These are phyloP conservation scores for Chrysomela aeneicollis DNA, from an alignment of 2,888 invertebrate species.

Conservation along the genomic window DNA sequence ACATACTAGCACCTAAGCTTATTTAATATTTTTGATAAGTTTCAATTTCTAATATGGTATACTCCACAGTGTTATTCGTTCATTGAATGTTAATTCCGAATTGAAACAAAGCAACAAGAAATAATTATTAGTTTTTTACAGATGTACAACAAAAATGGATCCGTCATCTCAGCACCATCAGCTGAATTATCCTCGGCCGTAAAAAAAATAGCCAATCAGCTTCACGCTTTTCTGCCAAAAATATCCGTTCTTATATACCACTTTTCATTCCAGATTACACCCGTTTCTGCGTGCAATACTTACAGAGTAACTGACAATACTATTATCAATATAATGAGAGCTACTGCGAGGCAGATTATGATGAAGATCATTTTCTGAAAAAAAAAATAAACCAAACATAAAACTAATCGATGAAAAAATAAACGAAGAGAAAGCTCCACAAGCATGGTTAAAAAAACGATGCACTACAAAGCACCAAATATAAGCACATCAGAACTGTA, in stretches of 20 bases:
- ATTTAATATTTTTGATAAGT: slow-evolving; percentile 24
- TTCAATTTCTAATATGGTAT: slow-evolving; percentile 16
- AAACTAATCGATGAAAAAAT: slow-evolving; percentile 59
- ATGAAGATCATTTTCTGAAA: slow-evolving; percentile 91
- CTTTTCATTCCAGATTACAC: slow-evolving; percentile 24
- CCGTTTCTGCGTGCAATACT: slow-evolving; percentile 14
- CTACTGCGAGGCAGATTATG: slow-evolving; percentile 82
- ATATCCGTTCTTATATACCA: not conserved
- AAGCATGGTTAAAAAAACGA: not conserved
- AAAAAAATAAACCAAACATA: slow-evolving; percentile 67
- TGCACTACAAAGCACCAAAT: no score
- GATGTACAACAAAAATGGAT: not conserved
- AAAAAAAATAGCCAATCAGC: not conserved
- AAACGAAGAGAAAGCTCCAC: slow-evolving; percentile 18
- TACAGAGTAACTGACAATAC: slow-evolving; percentile 64
- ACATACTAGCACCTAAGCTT: slow-evolving; percentile 29
- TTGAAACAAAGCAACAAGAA: not conserved
- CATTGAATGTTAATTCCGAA: slow-evolving; percentile 25
- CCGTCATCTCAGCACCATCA: not conserved
- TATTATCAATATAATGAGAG: slow-evolving; percentile 79
- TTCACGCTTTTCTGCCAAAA: not conserved
- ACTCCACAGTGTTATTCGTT: slow-evolving; percentile 4
- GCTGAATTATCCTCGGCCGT: not conserved
- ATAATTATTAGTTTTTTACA: not conserved
- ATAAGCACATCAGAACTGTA: no score